Evolutionary conservation across 2,797 vertebrate species (phyloP).

Genomic region (Coranthus polyacanthus): DNA sequence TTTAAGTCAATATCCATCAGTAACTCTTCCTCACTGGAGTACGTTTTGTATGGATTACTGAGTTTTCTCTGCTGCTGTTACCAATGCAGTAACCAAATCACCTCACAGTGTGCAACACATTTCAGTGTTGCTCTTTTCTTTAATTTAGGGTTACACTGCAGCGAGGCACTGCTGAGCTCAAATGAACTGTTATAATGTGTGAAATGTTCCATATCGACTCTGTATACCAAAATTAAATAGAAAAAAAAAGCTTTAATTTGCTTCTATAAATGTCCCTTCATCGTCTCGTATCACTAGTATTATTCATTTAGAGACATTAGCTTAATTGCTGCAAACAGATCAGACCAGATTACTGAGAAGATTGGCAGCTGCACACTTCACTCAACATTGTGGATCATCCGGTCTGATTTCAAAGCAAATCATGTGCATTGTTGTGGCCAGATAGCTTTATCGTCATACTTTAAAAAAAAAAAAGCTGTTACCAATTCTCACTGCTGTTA

Average conservation of each 20-base stretch:
- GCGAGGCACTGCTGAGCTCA: neutral
- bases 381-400: constrained; percentile 1
- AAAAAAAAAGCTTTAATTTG: neutral
- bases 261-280: constrained; percentile 6
- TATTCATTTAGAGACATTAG: constrained; percentile 34
- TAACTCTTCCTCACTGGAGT: constrained; percentile 30
- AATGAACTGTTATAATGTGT: constrained; percentile 4
- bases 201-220: constrained; percentile 6
- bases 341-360: constrained; percentile 20
- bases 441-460: constrained; percentile 3
- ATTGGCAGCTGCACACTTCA: constrained; percentile 20
- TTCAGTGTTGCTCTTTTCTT: neutral
- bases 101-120: constrained; percentile 2
- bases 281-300: constrained; percentile 35
- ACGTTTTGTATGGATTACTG: constrained; percentile 38
- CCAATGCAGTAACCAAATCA: constrained; percentile 1
- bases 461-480: constrained; percentile 6
- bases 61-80: constrained; percentile 19
- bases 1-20: constrained; percentile 45
- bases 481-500: too few species aligned
- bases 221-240: neutral
- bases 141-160: neutral
- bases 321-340: constrained; percentile 29
- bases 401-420: constrained; percentile 13
- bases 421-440: neutral